A percentile compares a stretch with the other conserved stretches of the same genome.
These are phyloP conservation scores for Alcedo atthis DNA, from an alignment of 2,797 vertebrate species.

Conservation along the genomic window DNA sequence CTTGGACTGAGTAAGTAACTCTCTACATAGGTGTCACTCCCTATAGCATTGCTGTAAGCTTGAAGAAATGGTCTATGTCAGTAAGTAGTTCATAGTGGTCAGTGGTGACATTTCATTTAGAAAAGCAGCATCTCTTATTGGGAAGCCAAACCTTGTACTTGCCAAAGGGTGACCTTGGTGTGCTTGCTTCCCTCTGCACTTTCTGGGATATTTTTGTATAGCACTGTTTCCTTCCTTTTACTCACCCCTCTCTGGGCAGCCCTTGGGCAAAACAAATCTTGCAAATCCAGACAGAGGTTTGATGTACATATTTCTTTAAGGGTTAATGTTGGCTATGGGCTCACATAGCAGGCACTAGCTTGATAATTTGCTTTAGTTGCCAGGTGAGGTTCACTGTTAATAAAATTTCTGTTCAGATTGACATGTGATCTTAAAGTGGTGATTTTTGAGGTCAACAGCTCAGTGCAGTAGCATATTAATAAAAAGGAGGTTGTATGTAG, in stretches of 20 bases:
- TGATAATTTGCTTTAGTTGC: not conserved
- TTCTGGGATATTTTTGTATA: not conserved
- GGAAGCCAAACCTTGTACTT: not conserved
- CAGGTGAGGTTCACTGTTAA: not conserved
- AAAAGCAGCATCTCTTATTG: not conserved
- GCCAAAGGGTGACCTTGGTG: not conserved
- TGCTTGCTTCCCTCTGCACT: not conserved
- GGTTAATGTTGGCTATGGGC: accelerated
- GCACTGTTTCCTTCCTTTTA: not conserved
- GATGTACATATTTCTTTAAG: not conserved
- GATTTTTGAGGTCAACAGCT: not conserved
- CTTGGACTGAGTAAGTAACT: conserved; percentile 89
- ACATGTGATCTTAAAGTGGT: not conserved
- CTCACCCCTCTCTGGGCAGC: not conserved
- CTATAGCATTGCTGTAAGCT: not conserved
- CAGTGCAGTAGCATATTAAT: not conserved
- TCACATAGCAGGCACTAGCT: not conserved
- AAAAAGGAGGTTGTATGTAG: not conserved
- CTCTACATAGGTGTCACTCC: not conserved
- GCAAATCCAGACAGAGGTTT: not conserved
- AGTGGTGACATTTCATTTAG: not conserved
- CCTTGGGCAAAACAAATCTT: not conserved
- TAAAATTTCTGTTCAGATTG: not conserved
- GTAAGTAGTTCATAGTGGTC: not conserved
- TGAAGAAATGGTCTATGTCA: not conserved